phyloP scores from a whole-genome alignment of 2,888 invertebrate species.

The Tanytarsus gracilentus region DNA sequence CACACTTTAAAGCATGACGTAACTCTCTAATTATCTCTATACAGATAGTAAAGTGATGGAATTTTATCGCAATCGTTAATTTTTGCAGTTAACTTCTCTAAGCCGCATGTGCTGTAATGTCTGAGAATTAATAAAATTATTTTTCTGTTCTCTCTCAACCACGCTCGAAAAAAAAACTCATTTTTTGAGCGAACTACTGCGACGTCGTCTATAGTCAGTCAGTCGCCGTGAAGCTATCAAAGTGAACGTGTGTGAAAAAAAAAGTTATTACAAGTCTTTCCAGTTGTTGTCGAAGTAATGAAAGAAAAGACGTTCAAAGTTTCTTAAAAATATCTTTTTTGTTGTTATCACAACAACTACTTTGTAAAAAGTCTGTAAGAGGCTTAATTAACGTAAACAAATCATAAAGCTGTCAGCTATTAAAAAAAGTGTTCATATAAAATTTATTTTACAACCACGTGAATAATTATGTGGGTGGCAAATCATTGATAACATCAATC shows the following conservation, averaged over 20 bases:
- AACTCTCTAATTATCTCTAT: no score
- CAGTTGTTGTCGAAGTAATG: no score
- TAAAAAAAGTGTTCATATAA: no score
- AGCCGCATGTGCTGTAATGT: neutral
- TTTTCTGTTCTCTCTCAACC: neutral
- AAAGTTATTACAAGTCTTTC: no score
- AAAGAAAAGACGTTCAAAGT: neutral
- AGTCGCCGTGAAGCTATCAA: neutral
- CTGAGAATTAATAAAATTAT: neutral
- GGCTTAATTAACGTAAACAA: no score
- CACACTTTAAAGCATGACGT: no score
- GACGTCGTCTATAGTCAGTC: neutral
- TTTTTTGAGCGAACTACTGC: neutral
- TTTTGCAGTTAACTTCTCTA: conserved; percentile 1
- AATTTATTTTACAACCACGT: no score
- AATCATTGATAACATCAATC: no score
- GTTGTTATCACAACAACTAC: neutral
- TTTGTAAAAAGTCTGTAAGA: no score
- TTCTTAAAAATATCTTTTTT: neutral
- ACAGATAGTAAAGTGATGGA: conserved; percentile 1
- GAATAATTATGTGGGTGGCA: no score
- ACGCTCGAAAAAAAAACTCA: neutral
- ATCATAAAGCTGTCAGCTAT: no score
- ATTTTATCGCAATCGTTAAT: conserved; percentile 9
- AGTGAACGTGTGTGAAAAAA: neutral